Evolutionary conservation across 2,888 invertebrate species (phyloP).

Genomic region (Mythimna lalbum): DNA sequence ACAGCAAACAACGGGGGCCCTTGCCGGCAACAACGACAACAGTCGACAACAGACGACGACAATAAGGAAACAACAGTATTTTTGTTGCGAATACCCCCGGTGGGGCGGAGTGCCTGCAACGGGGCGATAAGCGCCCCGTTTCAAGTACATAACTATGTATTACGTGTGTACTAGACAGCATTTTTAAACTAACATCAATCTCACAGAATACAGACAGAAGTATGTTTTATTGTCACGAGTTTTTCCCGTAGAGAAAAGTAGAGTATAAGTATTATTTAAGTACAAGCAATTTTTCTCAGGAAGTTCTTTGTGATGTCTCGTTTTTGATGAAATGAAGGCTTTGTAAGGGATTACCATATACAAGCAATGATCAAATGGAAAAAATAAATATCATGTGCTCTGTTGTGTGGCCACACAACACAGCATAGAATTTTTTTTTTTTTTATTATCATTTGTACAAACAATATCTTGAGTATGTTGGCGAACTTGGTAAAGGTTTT

Average conservation of each 20-base stretch:
- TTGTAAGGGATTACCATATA: not conserved
- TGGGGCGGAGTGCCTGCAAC: conserved; percentile 77
- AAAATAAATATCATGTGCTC: not conserved
- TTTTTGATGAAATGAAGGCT: conserved; percentile 9
- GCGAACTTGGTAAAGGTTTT: not conserved
- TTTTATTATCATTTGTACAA: no score
- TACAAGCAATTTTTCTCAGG: conserved; percentile 32
- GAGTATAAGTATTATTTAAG: not conserved
- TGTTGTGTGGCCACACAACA: not conserved
- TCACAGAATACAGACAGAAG: conserved; percentile 28
- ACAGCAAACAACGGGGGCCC: conserved; percentile 77
- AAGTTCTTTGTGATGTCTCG: conserved; percentile 5
- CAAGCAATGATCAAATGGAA: conserved; percentile 12
- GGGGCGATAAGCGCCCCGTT: conserved; percentile 79
- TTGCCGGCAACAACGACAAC: conserved; percentile 71
- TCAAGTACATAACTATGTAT: conserved; percentile 59
- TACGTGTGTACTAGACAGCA: conserved; percentile 58
- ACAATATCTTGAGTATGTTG: not conserved
- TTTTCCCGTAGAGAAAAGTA: conserved; percentile 18
- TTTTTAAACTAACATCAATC: conserved; percentile 66
- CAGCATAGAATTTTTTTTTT: no score
- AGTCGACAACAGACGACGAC: conserved; percentile 67
- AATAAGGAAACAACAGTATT: conserved; percentile 85
- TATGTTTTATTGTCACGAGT: conserved; percentile 37
- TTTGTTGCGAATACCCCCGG: conserved; percentile 82